A percentile compares a stretch with the other conserved stretches of the same genome.
phyloP scores from a whole-genome alignment of 2,113 vertebrate genomes.

The Acinonyx jubatus region DNA sequence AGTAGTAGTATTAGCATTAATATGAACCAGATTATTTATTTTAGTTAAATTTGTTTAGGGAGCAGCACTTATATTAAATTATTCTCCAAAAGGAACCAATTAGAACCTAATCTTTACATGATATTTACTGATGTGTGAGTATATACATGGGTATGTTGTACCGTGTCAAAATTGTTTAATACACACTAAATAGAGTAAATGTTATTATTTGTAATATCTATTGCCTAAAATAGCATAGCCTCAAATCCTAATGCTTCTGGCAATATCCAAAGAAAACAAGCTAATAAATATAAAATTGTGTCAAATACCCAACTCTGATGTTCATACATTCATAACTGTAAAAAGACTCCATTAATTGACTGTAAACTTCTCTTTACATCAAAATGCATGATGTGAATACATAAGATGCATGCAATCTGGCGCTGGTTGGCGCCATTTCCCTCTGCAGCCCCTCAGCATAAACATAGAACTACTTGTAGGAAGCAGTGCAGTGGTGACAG shows the following conservation, averaged over 20 bases:
- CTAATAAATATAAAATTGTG: not conserved
- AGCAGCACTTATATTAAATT: not conserved
- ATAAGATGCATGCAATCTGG: not conserved
- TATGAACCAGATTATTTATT: not conserved
- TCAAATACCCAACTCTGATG: not conserved
- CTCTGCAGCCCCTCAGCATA: no score
- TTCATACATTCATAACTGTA: not conserved
- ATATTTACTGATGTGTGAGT: not conserved
- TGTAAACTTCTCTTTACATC: not conserved
- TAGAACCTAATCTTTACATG: not conserved
- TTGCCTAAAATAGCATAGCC: not conserved
- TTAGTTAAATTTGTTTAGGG: slow-evolving; percentile 5
- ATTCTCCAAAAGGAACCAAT: not conserved
- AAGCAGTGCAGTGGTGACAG: not conserved
- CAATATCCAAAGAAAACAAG: not conserved
- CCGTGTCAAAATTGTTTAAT: not conserved
- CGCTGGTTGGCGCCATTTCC: no score
- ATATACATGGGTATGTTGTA: not conserved
- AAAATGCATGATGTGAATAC: not conserved
- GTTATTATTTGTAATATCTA: slow-evolving; percentile 9
- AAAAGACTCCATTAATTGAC: not conserved
- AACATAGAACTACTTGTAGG: no score
- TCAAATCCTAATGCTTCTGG: not conserved
- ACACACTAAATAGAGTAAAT: not conserved
- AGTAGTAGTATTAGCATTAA: not conserved